These are phyloP conservation scores for Telmatherina bonti DNA, from an alignment of 2,797 vertebrate genomes.

Conservation along the genomic window DNA sequence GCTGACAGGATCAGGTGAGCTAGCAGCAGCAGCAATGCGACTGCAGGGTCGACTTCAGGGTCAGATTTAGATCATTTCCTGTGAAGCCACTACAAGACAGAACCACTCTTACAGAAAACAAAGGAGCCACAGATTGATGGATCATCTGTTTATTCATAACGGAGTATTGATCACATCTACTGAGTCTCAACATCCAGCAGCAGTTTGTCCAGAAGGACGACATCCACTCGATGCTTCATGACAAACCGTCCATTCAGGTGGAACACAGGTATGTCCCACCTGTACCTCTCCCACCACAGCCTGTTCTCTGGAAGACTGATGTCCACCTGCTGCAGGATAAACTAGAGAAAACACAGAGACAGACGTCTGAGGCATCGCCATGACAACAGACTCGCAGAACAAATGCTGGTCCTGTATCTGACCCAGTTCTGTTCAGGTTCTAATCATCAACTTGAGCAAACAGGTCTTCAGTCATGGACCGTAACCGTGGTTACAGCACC, in stretches of 20 bases:
- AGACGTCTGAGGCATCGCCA: too few relatives aligned
- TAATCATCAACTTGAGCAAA: too few relatives aligned
- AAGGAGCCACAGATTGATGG: not conserved
- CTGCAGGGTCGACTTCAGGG: not conserved
- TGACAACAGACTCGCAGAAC: too few relatives aligned
- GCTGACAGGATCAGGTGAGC: conserved; percentile 19
- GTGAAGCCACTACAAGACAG: not conserved
- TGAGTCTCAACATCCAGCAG: conserved; percentile 28
- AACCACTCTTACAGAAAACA: not conserved
- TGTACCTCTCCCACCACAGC: conserved; percentile 59
- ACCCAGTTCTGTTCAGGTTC: too few relatives aligned
- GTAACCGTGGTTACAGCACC: too few relatives aligned
- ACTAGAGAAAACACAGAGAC: conserved; percentile 37
- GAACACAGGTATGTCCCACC: conserved; percentile 73
- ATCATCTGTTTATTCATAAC: conserved; percentile 35
- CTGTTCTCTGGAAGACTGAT: conserved; percentile 67
- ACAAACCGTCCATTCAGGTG: conserved; percentile 67
- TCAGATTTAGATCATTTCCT: not conserved
- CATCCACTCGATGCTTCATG: conserved; percentile 70
- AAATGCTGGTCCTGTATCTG: too few relatives aligned
- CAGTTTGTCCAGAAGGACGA: conserved; percentile 49
- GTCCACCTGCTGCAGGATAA: conserved; percentile 69
- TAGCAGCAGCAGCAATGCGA: conserved; percentile 2
- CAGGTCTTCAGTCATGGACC: too few relatives aligned
- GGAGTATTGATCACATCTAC: not conserved